These are phyloP conservation scores for Drosophila melanogaster DNA, from an alignment of 1,140 invertebrate species.

Conservation along the genomic window DNA sequence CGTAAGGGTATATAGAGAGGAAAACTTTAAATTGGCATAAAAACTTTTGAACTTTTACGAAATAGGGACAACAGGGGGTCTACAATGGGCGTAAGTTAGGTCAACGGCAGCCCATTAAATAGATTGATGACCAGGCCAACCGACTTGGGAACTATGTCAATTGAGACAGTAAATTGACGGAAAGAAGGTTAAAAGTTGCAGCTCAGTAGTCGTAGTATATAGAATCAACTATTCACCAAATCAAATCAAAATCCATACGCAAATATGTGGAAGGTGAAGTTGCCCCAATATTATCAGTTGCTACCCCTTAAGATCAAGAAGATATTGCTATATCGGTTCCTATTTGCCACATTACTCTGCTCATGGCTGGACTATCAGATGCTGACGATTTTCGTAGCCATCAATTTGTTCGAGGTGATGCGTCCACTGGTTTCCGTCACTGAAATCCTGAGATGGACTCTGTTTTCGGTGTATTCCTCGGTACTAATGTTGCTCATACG, in stretches of 20 bases:
- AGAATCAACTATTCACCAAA: constrained; percentile 11
- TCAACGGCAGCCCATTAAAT: constrained; percentile 60
- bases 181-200: constrained; percentile 26
- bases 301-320: constrained; percentile 9
- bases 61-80: constrained; percentile 16
- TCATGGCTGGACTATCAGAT: constrained; percentile 23
- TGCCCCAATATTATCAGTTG: constrained; percentile 7
- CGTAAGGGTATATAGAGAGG: constrained; percentile 21
- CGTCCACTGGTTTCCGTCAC: not conserved
- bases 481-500: not conserved
- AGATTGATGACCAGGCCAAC: constrained; percentile 57
- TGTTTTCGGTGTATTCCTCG: constrained; percentile 4
- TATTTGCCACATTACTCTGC: constrained; percentile 13
- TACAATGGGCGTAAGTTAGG: constrained; percentile 19
- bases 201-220: constrained; percentile 2
- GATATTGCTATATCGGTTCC: constrained; percentile 27
- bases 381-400: constrained; percentile 17
- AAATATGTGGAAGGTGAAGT: not conserved
- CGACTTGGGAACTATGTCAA: constrained; percentile 48
- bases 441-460: not conserved
- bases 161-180: constrained; percentile 29
- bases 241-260: not conserved
- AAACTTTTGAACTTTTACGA: constrained; percentile 47
- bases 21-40: constrained; percentile 70
- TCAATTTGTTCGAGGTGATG: not conserved